Base-by-base conservation (phyloP, 2,113 vertebrate species). In the Dolichallabes microphthalmus region DNA sequence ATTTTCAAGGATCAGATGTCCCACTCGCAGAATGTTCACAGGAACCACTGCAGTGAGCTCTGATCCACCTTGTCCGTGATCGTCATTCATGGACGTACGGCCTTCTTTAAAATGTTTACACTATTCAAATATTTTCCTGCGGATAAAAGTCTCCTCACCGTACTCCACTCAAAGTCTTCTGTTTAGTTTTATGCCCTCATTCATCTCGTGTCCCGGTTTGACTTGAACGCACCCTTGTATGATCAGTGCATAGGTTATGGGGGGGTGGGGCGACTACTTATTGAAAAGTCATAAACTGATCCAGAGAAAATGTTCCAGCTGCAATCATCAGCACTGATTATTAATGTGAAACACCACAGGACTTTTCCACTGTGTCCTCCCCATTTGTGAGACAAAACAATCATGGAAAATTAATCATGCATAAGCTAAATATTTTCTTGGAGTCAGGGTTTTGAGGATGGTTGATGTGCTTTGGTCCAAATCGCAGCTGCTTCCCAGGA, bases 401-500 rank as follows among this genome's bases (percentile, higher is more conserved):
- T 53, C 69, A 58, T 45, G 78, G 1, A 63, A 86, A 86, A 57
- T 25, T 17, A 68, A 79, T 58, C 20, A 55, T 85, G 69, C 55
- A 77, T 55, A 81, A 45, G 45, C 61, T 45, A 69, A 85, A 85
- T 82, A 82, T 66, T 63, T 82, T 20, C 85, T 64, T 27, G 71
- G 82, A 64, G 30, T 39, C 71, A 71, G 25, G 57, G 25, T 60
- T 77, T 64, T 50, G 63, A 63, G 78, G 53, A 84, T 15, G 4
- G 80, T 80, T 64, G 20, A 69, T 82, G 20, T 69, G 35, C 12
- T 79, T 57, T 85, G 80, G 66, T 76, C 55, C 50, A 32, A 45
- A 63, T 55, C 45, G 53, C 86, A 87, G 66, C 80, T 83, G 79
- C 74, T 50, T 87, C 85, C 55, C 66, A 84, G 60, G 69, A 63